These are phyloP conservation scores for Chlorops oryzae DNA, from an alignment of 1,140 invertebrate species.

Conservation along the genomic window DNA sequence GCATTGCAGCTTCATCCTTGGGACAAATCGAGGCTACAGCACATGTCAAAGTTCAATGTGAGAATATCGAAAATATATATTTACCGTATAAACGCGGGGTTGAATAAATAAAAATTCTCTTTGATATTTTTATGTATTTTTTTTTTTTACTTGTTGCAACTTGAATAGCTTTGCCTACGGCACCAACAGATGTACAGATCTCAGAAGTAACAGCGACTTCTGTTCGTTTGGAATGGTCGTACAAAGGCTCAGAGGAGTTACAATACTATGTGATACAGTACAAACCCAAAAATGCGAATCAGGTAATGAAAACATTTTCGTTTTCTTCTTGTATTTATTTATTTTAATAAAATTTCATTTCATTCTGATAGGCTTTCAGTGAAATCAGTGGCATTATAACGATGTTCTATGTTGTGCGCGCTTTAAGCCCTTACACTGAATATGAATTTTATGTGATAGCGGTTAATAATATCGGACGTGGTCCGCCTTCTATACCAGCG, in stretches of 20 bases:
- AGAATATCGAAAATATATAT: conserved; percentile 46
- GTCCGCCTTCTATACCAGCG: conserved; percentile 75
- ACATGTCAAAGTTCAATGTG: conserved; percentile 91
- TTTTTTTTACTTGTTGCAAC: conserved; percentile 19
- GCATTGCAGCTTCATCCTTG: conserved; percentile 87
- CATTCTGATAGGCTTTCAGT: conserved; percentile 59
- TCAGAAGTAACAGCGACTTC: conserved; percentile 90
- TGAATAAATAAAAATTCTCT: conserved; percentile 1
- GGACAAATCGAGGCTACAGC: conserved; percentile 83
- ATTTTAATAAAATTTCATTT: background rate
- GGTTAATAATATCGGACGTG: conserved; percentile 87
- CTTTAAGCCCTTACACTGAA: conserved; percentile 87
- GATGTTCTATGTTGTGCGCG: conserved; percentile 84
- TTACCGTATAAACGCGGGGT: background rate
- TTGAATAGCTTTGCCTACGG: conserved; percentile 72
- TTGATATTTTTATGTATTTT: no score
- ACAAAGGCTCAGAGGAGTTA: conserved; percentile 75
- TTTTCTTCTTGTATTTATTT: conserved; percentile 5
- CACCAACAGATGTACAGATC: conserved; percentile 79
- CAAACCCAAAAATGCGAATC: conserved; percentile 82
- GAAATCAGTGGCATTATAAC: conserved; percentile 90
- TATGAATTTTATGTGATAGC: conserved; percentile 96
- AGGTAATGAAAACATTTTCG: conserved; percentile 43
- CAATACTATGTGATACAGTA: conserved; percentile 94
- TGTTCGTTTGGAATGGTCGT: conserved; percentile 85